phyloP scores from a whole-genome alignment of 2,888 invertebrate species.

The Meliscaeva auricollis region DNA sequence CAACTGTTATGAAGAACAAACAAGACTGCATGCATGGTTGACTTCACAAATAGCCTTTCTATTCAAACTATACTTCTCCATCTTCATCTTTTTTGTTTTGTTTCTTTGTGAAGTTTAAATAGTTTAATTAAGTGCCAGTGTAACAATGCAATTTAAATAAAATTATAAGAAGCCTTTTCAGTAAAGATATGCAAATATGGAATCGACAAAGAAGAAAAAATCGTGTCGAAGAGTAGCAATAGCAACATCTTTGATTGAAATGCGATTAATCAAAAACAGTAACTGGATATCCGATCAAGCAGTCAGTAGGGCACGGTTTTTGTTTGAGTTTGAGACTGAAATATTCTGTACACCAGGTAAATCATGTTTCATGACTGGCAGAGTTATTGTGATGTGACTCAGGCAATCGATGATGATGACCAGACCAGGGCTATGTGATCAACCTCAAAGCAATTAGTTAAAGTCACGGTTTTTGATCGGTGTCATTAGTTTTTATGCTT shows the following conservation, averaged over 20 bases:
- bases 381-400: constrained; percentile 6
- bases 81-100: neutral
- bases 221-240: constrained; percentile 31
- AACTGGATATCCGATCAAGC: constrained; percentile 23
- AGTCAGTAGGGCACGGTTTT: constrained; percentile 36
- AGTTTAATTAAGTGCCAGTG: constrained; percentile 2
- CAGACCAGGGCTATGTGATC: constrained; percentile 1
- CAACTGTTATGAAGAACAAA: no score
- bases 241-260: constrained; percentile 21
- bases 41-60: neutral
- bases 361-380: neutral
- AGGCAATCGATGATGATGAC: constrained; percentile 2
- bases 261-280: constrained; percentile 31
- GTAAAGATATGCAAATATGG: neutral
- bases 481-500: constrained; percentile 10
- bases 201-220: constrained; percentile 1
- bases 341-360: neutral
- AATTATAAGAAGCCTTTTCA: constrained; percentile 18
- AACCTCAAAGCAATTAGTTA: constrained; percentile 31
- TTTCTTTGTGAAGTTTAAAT: neutral
- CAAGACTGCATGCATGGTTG: neutral
- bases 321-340: neutral
- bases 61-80: neutral
- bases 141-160: constrained; percentile 15
- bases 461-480: constrained; percentile 34